Evolutionary conservation across 64 coral and sea anemone species (phyloP).

Genomic region (Acropora tenuis): DNA sequence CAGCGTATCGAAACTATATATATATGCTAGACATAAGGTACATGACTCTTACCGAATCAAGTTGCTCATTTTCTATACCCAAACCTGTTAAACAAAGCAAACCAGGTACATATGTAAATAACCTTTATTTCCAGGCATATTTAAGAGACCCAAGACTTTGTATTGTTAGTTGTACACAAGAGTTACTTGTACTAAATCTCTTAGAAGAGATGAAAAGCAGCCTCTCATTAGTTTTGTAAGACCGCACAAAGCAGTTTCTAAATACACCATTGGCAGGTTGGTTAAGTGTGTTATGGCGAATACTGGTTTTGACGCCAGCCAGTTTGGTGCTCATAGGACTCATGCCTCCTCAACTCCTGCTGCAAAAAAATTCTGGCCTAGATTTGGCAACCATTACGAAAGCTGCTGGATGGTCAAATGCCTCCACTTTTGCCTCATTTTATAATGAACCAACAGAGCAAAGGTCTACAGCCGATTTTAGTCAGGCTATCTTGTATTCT

Average conservation of each 20-base stretch:
- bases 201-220: background rate
- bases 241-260: constrained; percentile 50
- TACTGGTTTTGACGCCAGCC: constrained; percentile 22
- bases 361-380: constrained; percentile 15
- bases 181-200: constrained; percentile 1
- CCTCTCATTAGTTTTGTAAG: constrained; percentile 49
- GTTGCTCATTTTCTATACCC: constrained; percentile 38
- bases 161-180: constrained; percentile 8
- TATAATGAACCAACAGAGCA: constrained; percentile 59
- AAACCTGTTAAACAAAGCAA: constrained; percentile 10
- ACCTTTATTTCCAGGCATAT: background rate
- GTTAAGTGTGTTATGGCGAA: constrained; percentile 7
- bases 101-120: constrained; percentile 10
- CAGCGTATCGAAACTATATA: too few relatives aligned
- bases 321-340: constrained; percentile 40
- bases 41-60: constrained; percentile 20
- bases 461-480: background rate
- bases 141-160: constrained; percentile 17
- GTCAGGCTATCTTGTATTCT: background rate
- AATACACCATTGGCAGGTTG: constrained; percentile 27
- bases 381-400: constrained; percentile 60
- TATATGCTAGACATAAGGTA: constrained; percentile 20
- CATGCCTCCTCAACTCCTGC: constrained; percentile 20
- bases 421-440: constrained; percentile 50
- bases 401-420: constrained; percentile 69